phyloP scores from a whole-genome alignment of 2,797 vertebrate genomes.

The Chelmon rostratus region DNA sequence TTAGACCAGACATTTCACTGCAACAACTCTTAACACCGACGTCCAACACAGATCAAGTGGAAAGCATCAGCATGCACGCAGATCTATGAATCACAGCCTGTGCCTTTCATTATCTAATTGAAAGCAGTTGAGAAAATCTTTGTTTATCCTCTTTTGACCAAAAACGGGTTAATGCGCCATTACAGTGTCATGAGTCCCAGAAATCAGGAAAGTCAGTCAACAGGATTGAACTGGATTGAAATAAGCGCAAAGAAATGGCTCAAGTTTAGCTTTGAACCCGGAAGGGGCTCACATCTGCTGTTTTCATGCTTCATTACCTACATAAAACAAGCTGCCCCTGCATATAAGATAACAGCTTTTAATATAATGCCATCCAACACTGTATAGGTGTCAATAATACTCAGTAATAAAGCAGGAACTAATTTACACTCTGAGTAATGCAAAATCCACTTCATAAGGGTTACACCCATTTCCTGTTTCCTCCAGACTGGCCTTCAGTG shows the following conservation, averaged over 20 bases:
- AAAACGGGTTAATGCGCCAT: not conserved
- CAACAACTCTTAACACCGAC: not conserved
- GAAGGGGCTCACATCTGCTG: not conserved
- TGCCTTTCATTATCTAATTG: not conserved
- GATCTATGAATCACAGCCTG: not conserved
- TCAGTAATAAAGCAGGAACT: not conserved
- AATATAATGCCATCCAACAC: no score
- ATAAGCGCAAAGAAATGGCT: not conserved
- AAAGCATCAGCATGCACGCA: not conserved
- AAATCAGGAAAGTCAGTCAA: not conserved
- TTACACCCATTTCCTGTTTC: slow-evolving; percentile 59
- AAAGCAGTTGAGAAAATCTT: not conserved
- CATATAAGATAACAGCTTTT: not conserved
- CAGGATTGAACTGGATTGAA: not conserved
- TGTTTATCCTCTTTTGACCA: not conserved
- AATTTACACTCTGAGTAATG: not conserved
- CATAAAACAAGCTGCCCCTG: no score
- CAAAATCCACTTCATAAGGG: not conserved
- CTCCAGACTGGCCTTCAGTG: slow-evolving; percentile 8
- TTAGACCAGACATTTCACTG: not conserved
- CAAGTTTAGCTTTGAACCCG: not conserved
- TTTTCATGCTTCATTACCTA: not conserved
- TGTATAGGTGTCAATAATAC: not conserved
- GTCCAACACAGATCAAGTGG: not conserved
- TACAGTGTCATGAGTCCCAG: not conserved